A percentile compares a stretch with the other conserved stretches of the same genome.
phyloP scores from a whole-genome alignment of 2,797 vertebrate genomes.

The Eulemur coronatus region DNA sequence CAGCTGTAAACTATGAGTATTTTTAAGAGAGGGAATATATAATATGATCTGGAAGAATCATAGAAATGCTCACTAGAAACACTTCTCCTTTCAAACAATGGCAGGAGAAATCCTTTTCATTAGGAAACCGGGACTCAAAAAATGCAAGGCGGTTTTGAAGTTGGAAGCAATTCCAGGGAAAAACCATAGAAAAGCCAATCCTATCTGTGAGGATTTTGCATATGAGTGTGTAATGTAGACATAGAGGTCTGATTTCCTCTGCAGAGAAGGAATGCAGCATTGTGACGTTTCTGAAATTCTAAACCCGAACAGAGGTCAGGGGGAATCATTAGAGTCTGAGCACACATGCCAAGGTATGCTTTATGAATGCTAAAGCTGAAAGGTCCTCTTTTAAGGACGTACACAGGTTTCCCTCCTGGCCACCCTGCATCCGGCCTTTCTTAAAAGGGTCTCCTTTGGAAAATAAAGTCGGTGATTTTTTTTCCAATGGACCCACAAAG shows the following conservation, averaged over 20 bases:
- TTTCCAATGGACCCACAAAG: constrained; percentile 80
- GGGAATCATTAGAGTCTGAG: constrained; percentile 42
- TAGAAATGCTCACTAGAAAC: not conserved
- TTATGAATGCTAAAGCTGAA: constrained; percentile 60
- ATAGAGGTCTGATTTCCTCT: constrained; percentile 41
- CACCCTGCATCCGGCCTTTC: constrained; percentile 75
- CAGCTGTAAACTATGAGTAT: not conserved
- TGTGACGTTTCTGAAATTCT: constrained; percentile 73
- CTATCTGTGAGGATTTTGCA: constrained; percentile 28
- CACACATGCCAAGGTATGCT: constrained; percentile 52
- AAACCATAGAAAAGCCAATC: not conserved
- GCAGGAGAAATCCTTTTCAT: constrained; percentile 13
- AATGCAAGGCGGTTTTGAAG: constrained; percentile 1
- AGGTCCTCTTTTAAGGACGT: constrained; percentile 30
- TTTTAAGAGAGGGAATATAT: constrained; percentile 26
- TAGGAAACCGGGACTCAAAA: not conserved
- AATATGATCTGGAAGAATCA: constrained; percentile 18
- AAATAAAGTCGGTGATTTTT: constrained; percentile 83
- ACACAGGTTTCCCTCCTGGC: constrained; percentile 60
- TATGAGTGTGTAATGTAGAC: constrained; percentile 6
- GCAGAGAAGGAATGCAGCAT: constrained; percentile 53
- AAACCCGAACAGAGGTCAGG: constrained; percentile 32
- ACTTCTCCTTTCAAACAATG: constrained; percentile 1
- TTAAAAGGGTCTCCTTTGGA: constrained; percentile 80
- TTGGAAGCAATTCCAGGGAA: not conserved